Evolutionary conservation across 2,888 invertebrate species (phyloP), one percentile per base, ranked within the genome.

Genomic region (Tribolium freemani): DNA sequence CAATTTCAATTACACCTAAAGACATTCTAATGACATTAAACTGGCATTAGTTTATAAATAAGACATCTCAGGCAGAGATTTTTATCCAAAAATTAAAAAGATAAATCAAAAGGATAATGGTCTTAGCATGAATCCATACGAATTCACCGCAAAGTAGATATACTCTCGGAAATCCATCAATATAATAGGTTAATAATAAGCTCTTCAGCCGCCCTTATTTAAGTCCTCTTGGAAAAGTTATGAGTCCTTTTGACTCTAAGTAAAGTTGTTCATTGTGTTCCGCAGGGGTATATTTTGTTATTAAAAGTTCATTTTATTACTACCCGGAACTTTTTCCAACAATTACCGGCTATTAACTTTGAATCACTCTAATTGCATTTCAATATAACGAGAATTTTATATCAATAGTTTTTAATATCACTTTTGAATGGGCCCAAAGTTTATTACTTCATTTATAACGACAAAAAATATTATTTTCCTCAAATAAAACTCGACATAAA

Each of bases 101-200:
- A 68, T 57, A 57, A 56, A 57, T 67, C 13, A 57, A 44, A 13
- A 46, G 54, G 48, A 56, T 20, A 16, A 51, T 30, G 13, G 26
- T 16, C 45, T 66, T 11, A 21, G 50, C 57, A 48, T 13, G 57
- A 68, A 48, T 67, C 57, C 38, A 68, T 26, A 58, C 31, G 45
- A 45, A 38, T 30, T 57, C 48, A n/a, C 38, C 38, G 10, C 13
- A 31, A 54, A 57, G 20, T 57, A 31, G 57, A 50, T 16, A 20
- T 44, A 21, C 50, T 45, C 10, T 10, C 21, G 26, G 58, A 68
- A 68, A 68, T 68, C 50, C 31, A 58, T 58, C 57, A 38, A 57
- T 68, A 56, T 38, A 60, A 60, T 64, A 66, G 21, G 54, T 64
- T 64, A 64, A 66, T 66, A 66, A 66, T 66, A 66, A 21, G 20